phyloP scores from a whole-genome alignment of 2,113 vertebrate species.

The Austrofundulus limnaeus region DNA sequence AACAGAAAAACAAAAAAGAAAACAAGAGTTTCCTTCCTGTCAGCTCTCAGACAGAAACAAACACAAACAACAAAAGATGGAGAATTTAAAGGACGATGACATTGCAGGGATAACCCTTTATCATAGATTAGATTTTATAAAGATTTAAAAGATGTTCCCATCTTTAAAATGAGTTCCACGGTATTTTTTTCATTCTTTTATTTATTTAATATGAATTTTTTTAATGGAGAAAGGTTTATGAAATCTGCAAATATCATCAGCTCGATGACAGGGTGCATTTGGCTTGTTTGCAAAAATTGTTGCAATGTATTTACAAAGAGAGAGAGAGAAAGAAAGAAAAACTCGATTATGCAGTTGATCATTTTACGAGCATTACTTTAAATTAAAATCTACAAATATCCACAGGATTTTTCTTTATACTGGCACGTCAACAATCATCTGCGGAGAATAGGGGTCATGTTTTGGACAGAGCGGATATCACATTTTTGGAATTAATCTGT shows the following conservation, averaged over 20 bases:
- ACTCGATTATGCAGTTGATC: constrained; percentile 11
- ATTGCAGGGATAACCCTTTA: constrained; percentile 57
- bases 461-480: constrained; percentile 38
- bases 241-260: constrained; percentile 38
- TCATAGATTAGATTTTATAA: constrained; percentile 62
- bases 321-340: too few species aligned
- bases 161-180: constrained; percentile 57
- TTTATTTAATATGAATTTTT: constrained; percentile 39
- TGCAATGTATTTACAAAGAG: too few species aligned
- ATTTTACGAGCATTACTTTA: constrained; percentile 31
- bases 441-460: constrained; percentile 31
- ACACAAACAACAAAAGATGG: too few species aligned
- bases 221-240: constrained; percentile 27
- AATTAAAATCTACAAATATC: constrained; percentile 43
- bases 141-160: constrained; percentile 58
- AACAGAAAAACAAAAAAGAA: constrained; percentile 14
- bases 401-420: constrained; percentile 25
- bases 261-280: constrained; percentile 23
- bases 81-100: constrained; percentile 27
- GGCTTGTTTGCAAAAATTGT: too few species aligned
- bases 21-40: constrained; percentile 30
- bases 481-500: constrained; percentile 54
- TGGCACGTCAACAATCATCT: constrained; percentile 32
- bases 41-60: constrained; percentile 13
- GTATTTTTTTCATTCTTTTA: constrained; percentile 38